Percentiles rank a stretch among this genome's conserved stretches.
These are phyloP conservation scores for Lasioglossum villosulum DNA, from an alignment of 2,888 invertebrate species.

Conservation along the genomic window DNA sequence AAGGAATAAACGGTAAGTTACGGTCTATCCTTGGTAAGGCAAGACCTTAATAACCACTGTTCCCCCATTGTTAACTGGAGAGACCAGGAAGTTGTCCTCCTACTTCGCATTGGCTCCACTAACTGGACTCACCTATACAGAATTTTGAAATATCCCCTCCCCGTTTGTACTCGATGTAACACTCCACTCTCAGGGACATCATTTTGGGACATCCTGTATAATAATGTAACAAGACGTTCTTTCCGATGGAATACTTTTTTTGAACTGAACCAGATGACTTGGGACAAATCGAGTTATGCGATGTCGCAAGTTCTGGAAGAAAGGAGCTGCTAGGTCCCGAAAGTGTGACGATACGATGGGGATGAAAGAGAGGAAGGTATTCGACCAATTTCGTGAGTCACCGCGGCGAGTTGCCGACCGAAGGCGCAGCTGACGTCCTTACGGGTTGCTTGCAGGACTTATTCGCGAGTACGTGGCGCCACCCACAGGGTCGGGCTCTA, in stretches of 20 bases:
- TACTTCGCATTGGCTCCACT: too few relatives aligned
- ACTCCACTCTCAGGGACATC: too few relatives aligned
- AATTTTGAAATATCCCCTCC: too few relatives aligned
- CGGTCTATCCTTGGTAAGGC: too few relatives aligned
- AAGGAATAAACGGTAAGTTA: background rate
- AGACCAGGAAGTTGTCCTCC: too few relatives aligned
- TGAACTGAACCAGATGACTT: background rate
- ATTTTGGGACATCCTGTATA: too few relatives aligned
- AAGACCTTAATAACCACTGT: too few relatives aligned
- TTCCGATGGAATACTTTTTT: background rate
- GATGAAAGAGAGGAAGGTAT: background rate
- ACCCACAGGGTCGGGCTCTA: conserved; percentile 72
- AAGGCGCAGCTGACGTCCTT: conserved; percentile 43
- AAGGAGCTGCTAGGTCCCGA: background rate
- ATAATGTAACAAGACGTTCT: too few relatives aligned
- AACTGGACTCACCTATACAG: too few relatives aligned
- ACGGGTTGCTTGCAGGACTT: conserved; percentile 60
- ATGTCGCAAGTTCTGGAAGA: background rate
- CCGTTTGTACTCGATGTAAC: too few relatives aligned
- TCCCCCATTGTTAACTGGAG: too few relatives aligned
- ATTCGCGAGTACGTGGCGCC: conserved; percentile 72
- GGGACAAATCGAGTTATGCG: background rate
- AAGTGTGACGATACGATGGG: background rate
- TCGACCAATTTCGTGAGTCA: background rate
- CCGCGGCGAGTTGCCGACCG: background rate